Evolutionary conservation across 1,140 invertebrate species (phyloP), one percentile per base, ranked within the genome.

Genomic region (Plectrocnemia conspersa): DNA sequence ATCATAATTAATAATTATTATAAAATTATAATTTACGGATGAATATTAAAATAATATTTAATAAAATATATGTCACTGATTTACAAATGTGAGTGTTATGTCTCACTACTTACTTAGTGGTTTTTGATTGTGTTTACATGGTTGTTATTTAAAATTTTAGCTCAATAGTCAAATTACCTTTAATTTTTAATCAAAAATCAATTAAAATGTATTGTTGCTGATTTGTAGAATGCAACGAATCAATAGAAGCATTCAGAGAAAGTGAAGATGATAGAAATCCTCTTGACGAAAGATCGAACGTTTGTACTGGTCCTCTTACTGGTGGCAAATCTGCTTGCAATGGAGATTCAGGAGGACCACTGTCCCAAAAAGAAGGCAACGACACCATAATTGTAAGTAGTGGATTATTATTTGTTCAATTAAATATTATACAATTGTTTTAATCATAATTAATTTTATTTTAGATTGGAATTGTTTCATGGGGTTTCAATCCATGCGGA

Each of bases 401-500:
- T 38, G 11, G 5, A 38, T 13, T 38, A 7, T 6, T 38, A 9
- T 38, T 16, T 40, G 33, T 36, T 36, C 5, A 6, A 36, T 36
- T 6, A 36, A 6, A 13, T 7, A 13, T 13, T 5, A 6, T 7
- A 13, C 11, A 36, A 13, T 36, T 5, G 21, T 23, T 42, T 27
- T 27, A 11, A 45, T 16, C 29, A 27, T 7, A 23, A 50, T 22
- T 38, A n/a, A n/a, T 59, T 18, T 64, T 64, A 23, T 62, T 69
- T 11, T 35, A 77, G 53, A 64, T 88, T 50, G 88, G 88, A 16
- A 68, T 88, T n/a, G 86, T 88, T 0, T 89, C 86, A 1, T 89
- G 85, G 83, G 86, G 86, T 10, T 69, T 81, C 23, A 74, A 80
- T 32, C 88, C 87, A 56, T 86, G 86, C 61, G 83, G 84, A 2